Evolutionary conservation across 2,797 vertebrate genomes (phyloP).

Genomic region (Enteromius mattozi): DNA sequence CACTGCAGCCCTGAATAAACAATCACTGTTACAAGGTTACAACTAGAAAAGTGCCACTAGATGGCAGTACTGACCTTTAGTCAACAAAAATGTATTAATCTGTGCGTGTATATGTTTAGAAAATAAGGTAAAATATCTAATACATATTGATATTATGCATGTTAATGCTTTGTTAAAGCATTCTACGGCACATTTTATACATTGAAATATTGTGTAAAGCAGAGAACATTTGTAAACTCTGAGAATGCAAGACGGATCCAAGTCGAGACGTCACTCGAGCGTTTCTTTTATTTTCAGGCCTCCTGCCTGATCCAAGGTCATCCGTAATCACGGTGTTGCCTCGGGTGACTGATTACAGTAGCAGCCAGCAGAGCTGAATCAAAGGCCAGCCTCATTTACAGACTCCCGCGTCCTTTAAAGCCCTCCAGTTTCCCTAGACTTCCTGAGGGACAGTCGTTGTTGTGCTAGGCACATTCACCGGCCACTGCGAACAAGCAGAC

Average conservation of each 20-base stretch:
- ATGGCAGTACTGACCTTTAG: slow-evolving; percentile 61
- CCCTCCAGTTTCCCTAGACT: slow-evolving; percentile 61
- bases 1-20: background rate
- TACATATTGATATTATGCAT: background rate
- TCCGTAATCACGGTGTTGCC: slow-evolving; percentile 49
- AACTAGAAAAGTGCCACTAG: slow-evolving; percentile 59
- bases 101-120: background rate
- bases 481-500: slow-evolving; percentile 56
- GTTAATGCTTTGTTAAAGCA: background rate
- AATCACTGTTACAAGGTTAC: background rate
- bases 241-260: background rate
- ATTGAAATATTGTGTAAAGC: background rate
- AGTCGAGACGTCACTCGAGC: background rate
- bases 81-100: slow-evolving; percentile 2
- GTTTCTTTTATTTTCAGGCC: background rate
- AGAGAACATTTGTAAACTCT: background rate
- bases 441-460: slow-evolving; percentile 58
- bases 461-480: slow-evolving; percentile 60
- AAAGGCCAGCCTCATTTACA: slow-evolving; percentile 58
- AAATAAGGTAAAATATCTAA: background rate
- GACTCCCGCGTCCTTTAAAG: slow-evolving; percentile 59
- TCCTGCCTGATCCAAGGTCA: slow-evolving; percentile 56
- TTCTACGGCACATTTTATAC: background rate
- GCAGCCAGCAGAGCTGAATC: slow-evolving; percentile 30
- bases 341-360: slow-evolving; percentile 48